Conservation (phyloP, 2,797 vertebrate genomes). For the Mareca penelope region DNA sequence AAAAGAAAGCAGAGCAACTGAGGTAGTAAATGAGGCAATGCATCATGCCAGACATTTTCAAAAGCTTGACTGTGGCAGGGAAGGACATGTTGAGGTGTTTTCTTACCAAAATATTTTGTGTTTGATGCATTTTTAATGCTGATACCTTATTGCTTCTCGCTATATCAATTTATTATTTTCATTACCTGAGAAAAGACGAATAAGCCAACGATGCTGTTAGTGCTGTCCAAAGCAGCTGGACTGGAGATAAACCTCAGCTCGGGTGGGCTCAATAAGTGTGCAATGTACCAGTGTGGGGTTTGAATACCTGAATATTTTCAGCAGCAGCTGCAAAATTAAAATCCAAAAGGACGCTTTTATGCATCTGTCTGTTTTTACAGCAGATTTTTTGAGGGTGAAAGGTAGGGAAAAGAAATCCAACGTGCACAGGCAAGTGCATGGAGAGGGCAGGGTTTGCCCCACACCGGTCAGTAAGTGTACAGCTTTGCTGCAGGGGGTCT, state of each 20-base stretch:
- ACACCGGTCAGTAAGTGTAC: not conserved
- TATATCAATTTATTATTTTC: conserved; percentile 50
- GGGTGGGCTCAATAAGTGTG: not conserved
- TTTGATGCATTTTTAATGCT: conserved; percentile 49
- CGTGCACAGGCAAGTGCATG: not conserved
- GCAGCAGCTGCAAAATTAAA: not conserved
- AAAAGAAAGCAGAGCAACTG: not conserved
- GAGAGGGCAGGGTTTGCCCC: not conserved
- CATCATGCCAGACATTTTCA: not conserved
- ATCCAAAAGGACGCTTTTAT: not conserved
- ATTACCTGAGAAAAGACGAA: conserved; percentile 28
- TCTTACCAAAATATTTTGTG: conserved; percentile 26
- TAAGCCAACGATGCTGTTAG: conserved; percentile 21
- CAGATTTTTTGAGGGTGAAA: not conserved
- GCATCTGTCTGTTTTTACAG: not conserved
- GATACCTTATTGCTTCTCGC: conserved; percentile 45
- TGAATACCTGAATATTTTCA: not conserved
- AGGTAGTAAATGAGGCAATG: conserved; percentile 34
- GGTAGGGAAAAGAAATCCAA: not conserved
- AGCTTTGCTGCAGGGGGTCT: not conserved
- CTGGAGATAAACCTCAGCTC: not conserved
- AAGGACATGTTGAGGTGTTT: conserved; percentile 34
- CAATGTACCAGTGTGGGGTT: not conserved
- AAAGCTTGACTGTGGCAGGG: not conserved
- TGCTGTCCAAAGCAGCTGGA: conserved; percentile 46